Percentiles rank a stretch among this genome's conserved stretches.
Evolutionary conservation across 2,888 invertebrate genomes (phyloP).

Genomic region (Dorcus hopei): DNA sequence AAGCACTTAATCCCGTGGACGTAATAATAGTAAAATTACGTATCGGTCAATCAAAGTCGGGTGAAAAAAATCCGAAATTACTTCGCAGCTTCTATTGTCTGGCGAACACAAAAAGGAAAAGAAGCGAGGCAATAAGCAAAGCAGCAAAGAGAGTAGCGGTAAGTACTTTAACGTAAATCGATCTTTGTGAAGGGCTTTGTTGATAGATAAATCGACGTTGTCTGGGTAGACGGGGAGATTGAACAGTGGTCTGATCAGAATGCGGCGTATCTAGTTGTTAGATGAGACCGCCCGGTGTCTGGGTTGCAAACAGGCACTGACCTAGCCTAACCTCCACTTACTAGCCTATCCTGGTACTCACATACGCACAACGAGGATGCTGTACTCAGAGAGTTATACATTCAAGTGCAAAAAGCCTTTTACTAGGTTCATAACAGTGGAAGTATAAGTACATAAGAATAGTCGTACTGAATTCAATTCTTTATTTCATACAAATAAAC

Average conservation of each 20-base stretch:
- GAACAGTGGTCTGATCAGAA: constrained; percentile 22
- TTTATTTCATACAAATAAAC: no score
- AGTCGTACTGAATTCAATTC: no score
- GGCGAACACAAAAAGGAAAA: constrained; percentile 16
- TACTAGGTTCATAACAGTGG: no score
- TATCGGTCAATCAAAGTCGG: constrained; percentile 34
- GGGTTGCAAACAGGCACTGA: constrained; percentile 29
- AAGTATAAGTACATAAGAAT: no score
- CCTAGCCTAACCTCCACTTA: constrained; percentile 33
- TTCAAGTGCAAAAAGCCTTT: no score
- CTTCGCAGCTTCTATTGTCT: constrained; percentile 32
- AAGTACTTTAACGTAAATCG: constrained; percentile 19
- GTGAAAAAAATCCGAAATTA: constrained; percentile 32
- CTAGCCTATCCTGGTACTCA: constrained; percentile 22
- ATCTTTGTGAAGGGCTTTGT: constrained; percentile 20
- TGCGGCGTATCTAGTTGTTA: constrained; percentile 19
- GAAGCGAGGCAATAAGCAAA: constrained; percentile 17
- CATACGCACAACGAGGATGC: no score
- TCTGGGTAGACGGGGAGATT: constrained; percentile 12
- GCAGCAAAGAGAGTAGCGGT: constrained; percentile 17
- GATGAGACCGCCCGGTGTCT: constrained; percentile 25
- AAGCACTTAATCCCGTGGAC: constrained; percentile 13
- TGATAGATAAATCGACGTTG: constrained; percentile 28
- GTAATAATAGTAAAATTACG: constrained; percentile 19
- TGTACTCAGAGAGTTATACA: no score